These are phyloP conservation scores for Conus betulinus DNA, from an alignment of 1,140 invertebrate species.

Conservation along the genomic window DNA sequence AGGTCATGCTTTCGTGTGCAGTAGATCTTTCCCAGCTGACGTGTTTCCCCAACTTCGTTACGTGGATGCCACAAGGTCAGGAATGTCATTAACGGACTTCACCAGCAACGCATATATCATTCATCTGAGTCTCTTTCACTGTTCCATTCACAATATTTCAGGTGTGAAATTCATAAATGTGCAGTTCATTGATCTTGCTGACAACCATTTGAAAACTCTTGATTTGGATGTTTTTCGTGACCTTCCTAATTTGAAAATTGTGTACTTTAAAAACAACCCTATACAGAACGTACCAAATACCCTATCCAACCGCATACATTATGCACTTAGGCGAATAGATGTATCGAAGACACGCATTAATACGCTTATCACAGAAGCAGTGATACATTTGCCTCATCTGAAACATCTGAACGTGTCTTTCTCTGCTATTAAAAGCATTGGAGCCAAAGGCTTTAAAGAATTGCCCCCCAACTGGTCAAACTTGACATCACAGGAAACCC, in stretches of 20 bases:
- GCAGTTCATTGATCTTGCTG: neutral
- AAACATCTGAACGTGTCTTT: neutral
- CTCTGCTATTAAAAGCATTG: neutral
- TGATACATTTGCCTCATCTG: slow-evolving; percentile 14
- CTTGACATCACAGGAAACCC: neutral
- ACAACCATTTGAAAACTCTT: neutral
- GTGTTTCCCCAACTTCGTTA: too few relatives aligned
- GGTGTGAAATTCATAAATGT: neutral
- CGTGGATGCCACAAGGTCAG: too few relatives aligned
- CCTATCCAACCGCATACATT: too few relatives aligned
- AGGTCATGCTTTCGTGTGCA: too few relatives aligned
- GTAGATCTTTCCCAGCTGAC: too few relatives aligned
- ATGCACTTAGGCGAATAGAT: neutral
- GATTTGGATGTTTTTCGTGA: neutral
- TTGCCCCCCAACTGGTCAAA: neutral
- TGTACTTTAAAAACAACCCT: neutral
- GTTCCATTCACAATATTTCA: neutral
- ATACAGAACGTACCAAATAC: neutral
- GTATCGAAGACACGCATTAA: neutral
- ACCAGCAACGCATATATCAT: too few relatives aligned
- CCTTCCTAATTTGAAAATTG: neutral
- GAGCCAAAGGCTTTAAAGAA: neutral
- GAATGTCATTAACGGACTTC: too few relatives aligned
- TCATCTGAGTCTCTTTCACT: too few relatives aligned
- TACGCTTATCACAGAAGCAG: neutral